Evolutionary conservation across 2,113 vertebrate species (phyloP).

Genomic region (Cichladusa arquata): DNA sequence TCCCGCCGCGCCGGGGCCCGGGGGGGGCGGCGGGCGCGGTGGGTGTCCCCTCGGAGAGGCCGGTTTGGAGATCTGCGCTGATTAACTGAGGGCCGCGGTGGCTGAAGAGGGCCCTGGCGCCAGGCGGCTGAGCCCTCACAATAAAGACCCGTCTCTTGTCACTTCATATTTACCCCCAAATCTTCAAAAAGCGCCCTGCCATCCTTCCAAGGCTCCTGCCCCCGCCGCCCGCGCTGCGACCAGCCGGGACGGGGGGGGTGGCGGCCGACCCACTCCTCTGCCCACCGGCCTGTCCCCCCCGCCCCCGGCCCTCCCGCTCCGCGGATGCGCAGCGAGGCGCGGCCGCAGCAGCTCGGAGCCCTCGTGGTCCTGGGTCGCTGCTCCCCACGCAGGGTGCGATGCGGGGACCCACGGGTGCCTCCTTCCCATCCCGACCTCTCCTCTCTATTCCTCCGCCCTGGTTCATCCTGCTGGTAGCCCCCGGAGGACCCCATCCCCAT

Average conservation of each 20-base stretch:
- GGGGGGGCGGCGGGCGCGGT: constrained; percentile 25
- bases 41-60: constrained; percentile 64
- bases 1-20: constrained; percentile 1
- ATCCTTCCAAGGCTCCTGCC: constrained; percentile 53
- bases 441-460: neutral
- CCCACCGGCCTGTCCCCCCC: neutral
- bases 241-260: neutral
- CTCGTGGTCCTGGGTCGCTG: neutral
- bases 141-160: constrained; percentile 89
- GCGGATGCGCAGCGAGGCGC: neutral
- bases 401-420: no score
- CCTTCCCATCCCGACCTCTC: neutral
- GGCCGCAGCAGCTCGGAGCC: neutral
- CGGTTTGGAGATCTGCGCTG: constrained; percentile 69
- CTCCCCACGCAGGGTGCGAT: neutral
- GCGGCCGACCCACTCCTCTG: neutral
- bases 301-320: neutral
- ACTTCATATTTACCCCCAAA: constrained; percentile 87
- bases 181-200: constrained; percentile 70
- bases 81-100: constrained; percentile 75
- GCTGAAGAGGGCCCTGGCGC: constrained; percentile 86
- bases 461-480: neutral
- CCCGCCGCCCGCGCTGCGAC: neutral
- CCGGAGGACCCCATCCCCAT: neutral
- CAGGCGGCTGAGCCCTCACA: constrained; percentile 86